Base-by-base conservation (phyloP, 1,140 invertebrate species). In the Diachasma alloeum region DNA sequence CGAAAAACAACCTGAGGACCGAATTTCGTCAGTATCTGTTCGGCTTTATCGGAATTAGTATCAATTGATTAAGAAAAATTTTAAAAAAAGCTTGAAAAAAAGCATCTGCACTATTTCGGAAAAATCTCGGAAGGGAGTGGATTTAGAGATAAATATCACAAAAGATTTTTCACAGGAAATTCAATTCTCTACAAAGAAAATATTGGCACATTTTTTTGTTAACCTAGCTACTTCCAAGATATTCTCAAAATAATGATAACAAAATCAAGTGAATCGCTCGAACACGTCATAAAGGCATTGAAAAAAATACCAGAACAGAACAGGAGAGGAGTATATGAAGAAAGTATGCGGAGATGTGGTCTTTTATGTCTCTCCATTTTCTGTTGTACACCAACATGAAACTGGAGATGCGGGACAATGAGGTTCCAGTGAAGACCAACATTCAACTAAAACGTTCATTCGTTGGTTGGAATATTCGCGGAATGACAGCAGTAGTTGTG, bases 351-450 rank as follows among this genome's bases (percentile, higher is more conserved):
- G 22, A 63, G 59, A 63, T 63, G 22, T 31, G 59, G 22, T 63
- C 59, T 63, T 63, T 63, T 63, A 63, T 63, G 59, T 63, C 59
- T 63, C 59, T 63, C 59, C 59, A 63, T 17, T 63, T 63, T 63
- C 59, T 63, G 59, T 63, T 63, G 59, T 63, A 63, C 59, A 2
- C 24, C 11, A 31, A 26, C 59, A 8, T 63, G 59, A 63, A 63
- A 63, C 59, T 63, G 59, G 59, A 63, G 59, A 63, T 63, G 59
- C 59, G 59, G 59, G 59, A 63, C 59, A 63, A 63, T 63, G 59
- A 63, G 59, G 15, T 63, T 63, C 59, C 59, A 63, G 15, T 63
- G 59, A 63, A 63, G 59, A 63, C 59, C 31, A 63, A 63, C 59
- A 63, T 63, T 63, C 59, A 63, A 63, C 59, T 63, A 63, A 63